Evolutionary conservation across 2,113 vertebrate species (phyloP).

Genomic region (Hypocryptadius cinnamomeus): DNA sequence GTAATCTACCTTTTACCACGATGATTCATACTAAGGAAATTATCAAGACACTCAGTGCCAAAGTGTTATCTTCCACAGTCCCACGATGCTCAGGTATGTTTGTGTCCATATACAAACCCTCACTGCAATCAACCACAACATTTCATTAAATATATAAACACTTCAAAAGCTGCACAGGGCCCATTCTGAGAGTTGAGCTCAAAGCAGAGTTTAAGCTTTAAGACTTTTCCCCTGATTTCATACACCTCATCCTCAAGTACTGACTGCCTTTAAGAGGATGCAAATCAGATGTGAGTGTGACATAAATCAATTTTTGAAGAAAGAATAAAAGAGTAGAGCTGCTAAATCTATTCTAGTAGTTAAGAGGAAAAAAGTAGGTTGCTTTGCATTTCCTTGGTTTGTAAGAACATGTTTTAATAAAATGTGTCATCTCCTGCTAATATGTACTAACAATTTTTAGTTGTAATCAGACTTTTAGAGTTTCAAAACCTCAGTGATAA

Average conservation of each 20-base stretch:
- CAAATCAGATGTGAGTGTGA: background rate
- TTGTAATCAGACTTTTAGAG: background rate
- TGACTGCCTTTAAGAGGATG: background rate
- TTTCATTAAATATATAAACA: background rate
- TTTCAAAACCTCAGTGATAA: background rate
- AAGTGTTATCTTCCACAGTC: background rate
- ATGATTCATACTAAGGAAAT: background rate
- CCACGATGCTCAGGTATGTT: background rate
- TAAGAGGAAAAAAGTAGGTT: background rate
- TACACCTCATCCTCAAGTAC: background rate
- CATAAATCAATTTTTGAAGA: background rate
- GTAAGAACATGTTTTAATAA: background rate
- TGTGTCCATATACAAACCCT: background rate
- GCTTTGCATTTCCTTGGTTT: background rate
- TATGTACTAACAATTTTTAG: background rate
- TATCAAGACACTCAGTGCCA: background rate
- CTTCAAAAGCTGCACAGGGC: background rate
- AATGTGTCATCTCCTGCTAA: background rate
- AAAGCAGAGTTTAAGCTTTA: background rate
- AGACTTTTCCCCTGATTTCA: background rate
- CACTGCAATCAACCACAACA: background rate
- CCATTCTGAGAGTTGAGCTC: background rate
- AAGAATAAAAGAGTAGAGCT: background rate
- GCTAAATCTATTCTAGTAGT: background rate
- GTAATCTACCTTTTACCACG: background rate